These are phyloP conservation scores for Lobophora halterata DNA, from an alignment of 2,888 invertebrate genomes.

Conservation along the genomic window DNA sequence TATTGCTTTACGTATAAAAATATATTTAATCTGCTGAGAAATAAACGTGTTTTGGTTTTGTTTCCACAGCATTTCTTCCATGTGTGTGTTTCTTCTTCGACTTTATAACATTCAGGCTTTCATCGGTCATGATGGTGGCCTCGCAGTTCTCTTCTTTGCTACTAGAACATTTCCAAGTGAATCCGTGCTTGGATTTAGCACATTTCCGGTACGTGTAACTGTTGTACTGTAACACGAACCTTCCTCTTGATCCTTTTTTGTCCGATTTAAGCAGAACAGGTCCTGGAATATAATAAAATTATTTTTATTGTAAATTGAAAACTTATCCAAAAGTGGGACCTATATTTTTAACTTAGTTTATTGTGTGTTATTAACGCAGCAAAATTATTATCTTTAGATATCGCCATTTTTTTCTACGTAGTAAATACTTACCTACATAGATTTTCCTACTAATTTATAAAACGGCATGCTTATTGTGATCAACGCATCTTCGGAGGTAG, in stretches of 20 bases:
- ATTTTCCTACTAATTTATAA: too few species aligned
- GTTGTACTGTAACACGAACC: conserved; percentile 54
- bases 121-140: conserved; percentile 56
- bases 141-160: conserved; percentile 59
- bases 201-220: conserved; percentile 52
- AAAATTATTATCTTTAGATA: too few species aligned
- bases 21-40: conserved; percentile 55
- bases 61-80: conserved; percentile 37
- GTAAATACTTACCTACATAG: too few species aligned
- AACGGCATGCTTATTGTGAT: too few species aligned
- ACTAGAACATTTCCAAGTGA: conserved; percentile 64
- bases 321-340: too few species aligned
- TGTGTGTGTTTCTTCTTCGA: conserved; percentile 54
- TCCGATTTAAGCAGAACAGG: conserved; percentile 61
- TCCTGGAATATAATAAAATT: conserved; percentile 36
- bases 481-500: too few species aligned
- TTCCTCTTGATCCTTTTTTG: conserved; percentile 45
- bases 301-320: too few species aligned
- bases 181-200: conserved; percentile 65
- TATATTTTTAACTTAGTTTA: too few species aligned
- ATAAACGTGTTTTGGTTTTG: conserved; percentile 67
- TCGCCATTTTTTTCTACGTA: too few species aligned
- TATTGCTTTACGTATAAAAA: too few species aligned
- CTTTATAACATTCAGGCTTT: conserved; percentile 53
- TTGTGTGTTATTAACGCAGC: too few species aligned